These are phyloP conservation scores for Papilio polytes DNA, from an alignment of 1,140 invertebrate genomes.

Conservation along the genomic window DNA sequence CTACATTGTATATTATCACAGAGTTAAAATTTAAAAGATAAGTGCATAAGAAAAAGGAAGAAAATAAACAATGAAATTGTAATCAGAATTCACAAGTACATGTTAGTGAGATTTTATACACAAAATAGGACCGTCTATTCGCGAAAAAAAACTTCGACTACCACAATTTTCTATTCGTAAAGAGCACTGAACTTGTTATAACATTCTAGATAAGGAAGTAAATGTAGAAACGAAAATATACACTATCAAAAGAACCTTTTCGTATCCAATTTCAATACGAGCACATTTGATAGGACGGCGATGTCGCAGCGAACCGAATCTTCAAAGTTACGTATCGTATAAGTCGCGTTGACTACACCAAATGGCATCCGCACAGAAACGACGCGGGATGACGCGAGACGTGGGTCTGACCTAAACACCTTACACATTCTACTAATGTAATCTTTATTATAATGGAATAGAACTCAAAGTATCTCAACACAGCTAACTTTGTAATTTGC, in stretches of 20 bases:
- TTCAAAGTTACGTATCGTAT: background rate
- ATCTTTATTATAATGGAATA: conserved; percentile 48
- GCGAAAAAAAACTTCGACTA: too few species aligned
- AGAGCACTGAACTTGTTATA: background rate
- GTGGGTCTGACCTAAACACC: conserved; percentile 15
- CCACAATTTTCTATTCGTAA: background rate
- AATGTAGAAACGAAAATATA: conserved; percentile 13
- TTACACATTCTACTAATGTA: conserved; percentile 42
- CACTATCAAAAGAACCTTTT: conserved; percentile 29
- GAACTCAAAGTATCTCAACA: conserved; percentile 42
- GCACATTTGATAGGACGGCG: conserved; percentile 8
- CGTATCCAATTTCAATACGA: conserved; percentile 33
- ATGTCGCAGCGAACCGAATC: conserved; percentile 23
- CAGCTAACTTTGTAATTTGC: conserved; percentile 57
- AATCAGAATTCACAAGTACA: background rate
- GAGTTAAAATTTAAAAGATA: background rate
- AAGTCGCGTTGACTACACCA: background rate
- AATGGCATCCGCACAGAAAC: background rate
- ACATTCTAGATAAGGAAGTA: conserved; percentile 1
- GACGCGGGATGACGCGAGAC: conserved; percentile 10
- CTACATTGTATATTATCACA: background rate
- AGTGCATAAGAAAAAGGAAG: background rate
- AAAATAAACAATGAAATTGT: background rate
- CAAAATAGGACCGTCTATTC: too few species aligned
- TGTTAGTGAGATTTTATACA: too few species aligned